A percentile compares a stretch with the other conserved stretches of the same genome.
Evolutionary conservation across 2,888 invertebrate genomes (phyloP).

Genomic region (Drosophila trichaetosa): DNA sequence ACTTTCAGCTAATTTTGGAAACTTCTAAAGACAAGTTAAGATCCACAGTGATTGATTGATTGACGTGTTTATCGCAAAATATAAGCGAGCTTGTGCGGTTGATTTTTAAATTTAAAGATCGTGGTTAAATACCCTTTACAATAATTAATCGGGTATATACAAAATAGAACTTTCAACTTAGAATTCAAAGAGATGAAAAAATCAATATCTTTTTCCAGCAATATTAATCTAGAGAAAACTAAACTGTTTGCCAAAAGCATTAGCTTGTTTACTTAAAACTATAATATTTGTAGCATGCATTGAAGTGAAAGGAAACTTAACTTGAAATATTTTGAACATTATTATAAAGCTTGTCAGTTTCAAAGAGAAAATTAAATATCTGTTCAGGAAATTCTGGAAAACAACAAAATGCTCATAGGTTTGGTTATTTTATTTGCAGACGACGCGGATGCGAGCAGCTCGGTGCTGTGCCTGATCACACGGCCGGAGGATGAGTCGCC

Average conservation of each 20-base stretch:
- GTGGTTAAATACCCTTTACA: not conserved
- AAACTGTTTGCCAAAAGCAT: not conserved
- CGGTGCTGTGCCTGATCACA: slow-evolving; percentile 84
- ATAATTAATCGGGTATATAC: not conserved
- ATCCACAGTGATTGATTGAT: not conserved
- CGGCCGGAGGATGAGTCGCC: slow-evolving; percentile 85
- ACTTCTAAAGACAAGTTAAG: not conserved
- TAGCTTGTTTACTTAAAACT: not conserved
- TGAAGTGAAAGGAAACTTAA: not conserved
- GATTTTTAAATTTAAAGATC: not conserved
- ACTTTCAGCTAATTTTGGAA: not conserved
- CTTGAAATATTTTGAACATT: not conserved
- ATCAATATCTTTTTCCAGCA: not conserved
- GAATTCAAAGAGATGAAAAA: not conserved
- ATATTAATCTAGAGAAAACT: not conserved
- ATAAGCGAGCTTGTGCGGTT: not conserved
- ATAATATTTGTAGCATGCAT: not conserved
- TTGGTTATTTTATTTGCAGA: slow-evolving; percentile 63
- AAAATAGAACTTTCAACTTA: not conserved
- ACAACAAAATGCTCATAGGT: not conserved
- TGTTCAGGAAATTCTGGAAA: not conserved
- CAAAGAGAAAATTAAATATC: not conserved
- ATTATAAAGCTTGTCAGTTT: not conserved
- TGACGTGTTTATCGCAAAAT: not conserved
- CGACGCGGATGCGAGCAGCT: slow-evolving; percentile 84